Conservation (phyloP, 2,888 invertebrate species). For the Trichopria drosophilae region DNA sequence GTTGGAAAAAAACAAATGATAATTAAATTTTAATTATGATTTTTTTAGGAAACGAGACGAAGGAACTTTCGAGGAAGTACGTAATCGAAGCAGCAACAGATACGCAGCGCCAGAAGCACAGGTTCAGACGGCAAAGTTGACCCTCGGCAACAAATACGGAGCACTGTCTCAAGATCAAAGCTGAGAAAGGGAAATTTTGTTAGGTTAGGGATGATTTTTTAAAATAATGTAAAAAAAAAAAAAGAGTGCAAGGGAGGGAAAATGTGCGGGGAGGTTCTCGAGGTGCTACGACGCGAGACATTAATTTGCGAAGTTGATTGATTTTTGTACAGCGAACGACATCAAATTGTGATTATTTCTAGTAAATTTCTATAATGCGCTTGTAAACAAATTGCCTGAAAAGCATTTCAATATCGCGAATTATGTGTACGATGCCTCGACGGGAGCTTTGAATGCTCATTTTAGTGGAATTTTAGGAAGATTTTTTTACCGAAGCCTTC, state of each 20-base stretch:
- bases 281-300: constrained; percentile 26
- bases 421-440: constrained; percentile 29
- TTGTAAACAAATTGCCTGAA: constrained; percentile 42
- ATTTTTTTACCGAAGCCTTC: constrained; percentile 33
- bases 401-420: constrained; percentile 41
- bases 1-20: constrained; percentile 3
- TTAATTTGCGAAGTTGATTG: constrained; percentile 21
- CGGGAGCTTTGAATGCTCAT: constrained; percentile 22
- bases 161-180: constrained; percentile 65
- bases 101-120: constrained; percentile 59
- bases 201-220: constrained; percentile 40
- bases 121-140: constrained; percentile 62
- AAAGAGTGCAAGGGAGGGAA: constrained; percentile 21
- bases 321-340: constrained; percentile 37
- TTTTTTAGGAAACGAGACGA: constrained; percentile 60
- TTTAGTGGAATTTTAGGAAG: constrained; percentile 31
- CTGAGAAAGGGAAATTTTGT: constrained; percentile 53
- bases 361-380: constrained; percentile 44
- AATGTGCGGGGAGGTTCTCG: constrained; percentile 9
- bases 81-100: constrained; percentile 62
- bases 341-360: constrained; percentile 50
- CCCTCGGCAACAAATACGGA: constrained; percentile 68
- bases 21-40: constrained; percentile 1
- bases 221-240: constrained; percentile 24
- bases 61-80: constrained; percentile 65